Base-by-base conservation (phyloP, 2,888 invertebrate species). In the Leucophenga maculata region DNA sequence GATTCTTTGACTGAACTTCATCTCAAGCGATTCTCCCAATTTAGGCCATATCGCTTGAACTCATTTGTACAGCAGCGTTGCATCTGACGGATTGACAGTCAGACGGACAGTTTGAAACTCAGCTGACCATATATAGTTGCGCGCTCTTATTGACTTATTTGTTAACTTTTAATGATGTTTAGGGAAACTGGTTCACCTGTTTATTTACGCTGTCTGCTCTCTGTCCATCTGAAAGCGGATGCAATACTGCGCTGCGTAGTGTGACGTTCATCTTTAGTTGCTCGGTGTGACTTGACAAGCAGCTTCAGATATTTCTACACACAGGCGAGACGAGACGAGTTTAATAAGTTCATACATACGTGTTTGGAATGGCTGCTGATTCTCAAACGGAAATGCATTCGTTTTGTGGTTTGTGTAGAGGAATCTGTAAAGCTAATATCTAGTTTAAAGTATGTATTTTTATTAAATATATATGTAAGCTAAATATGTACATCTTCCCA, bases 171-270 rank as follows among this genome's bases (percentile, higher is more conserved):
- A 82, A 82, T 80, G 80, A 81, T 75, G 75, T 72, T 75, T 75
- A 72, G 74, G 79, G 80, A 75, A 80, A 80, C 80, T 80, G 80
- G 80, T 80, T 80, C 83, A 78, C 81, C 62, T 64, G 62, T 64
- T 64, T 64, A 50, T 50, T 18, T 39, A 11, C 8, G 8, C 39
- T 39, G 39, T 39, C 39, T 9, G 8, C 39, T 39, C 6, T 39
- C 39, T 9, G 39, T 39, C 39, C 39, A 80, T 76, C n/a, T 76
- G 52, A 16, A 78, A 80, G 75, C 82, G 79, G 79, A 80, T 80
- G 82, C 79, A 82, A 72, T 76, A 80, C 71, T 39, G 11, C 8
- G 39, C 26, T 26, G 26, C 26, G 26, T 4, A 6, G 39, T 39
- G 11, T 80, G 80, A 78, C 80, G 79, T 78, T 82, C 79, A 79